phyloP scores from a whole-genome alignment of 2,888 invertebrate genomes.

The Clostera curtula region DNA sequence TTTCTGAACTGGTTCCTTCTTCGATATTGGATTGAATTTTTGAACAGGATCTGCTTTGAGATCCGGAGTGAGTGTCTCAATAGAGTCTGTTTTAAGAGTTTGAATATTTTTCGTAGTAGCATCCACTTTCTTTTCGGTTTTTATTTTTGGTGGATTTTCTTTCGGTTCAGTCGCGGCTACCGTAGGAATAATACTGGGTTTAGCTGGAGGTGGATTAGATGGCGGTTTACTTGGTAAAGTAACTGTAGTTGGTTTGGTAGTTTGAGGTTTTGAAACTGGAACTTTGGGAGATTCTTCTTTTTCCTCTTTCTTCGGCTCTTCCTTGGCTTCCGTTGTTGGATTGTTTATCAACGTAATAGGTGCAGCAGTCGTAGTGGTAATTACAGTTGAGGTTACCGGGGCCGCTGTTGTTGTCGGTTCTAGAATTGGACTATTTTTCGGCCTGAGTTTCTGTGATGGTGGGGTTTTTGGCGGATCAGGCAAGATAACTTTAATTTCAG shows the following conservation, averaged over 20 bases:
- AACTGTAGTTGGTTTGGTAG: too few relatives aligned
- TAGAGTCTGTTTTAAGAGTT: too few relatives aligned
- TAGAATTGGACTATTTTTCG: too few relatives aligned
- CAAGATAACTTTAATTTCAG: conserved; percentile 23
- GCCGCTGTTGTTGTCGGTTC: conserved; percentile 1
- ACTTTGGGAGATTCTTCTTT: conserved; percentile 18
- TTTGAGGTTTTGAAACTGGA: too few relatives aligned
- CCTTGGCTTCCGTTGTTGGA: conserved; percentile 7
- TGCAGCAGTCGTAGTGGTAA: conserved; percentile 7
- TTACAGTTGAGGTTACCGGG: conserved; percentile 1
- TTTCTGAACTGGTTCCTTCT: conserved; percentile 22
- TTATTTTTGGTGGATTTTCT: conserved; percentile 18
- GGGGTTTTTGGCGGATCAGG: conserved; percentile 48
- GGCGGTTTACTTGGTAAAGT: too few relatives aligned
- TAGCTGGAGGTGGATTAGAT: too few relatives aligned
- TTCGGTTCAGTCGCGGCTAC: conserved; percentile 16
- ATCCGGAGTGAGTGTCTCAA: too few relatives aligned
- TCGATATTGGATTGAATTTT: too few relatives aligned
- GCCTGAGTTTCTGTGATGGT: conserved; percentile 33
- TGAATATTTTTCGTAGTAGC: too few relatives aligned
- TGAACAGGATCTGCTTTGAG: too few relatives aligned
- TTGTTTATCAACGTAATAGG: neutral
- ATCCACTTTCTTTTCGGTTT: conserved; percentile 27
- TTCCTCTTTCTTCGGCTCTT: conserved; percentile 14
- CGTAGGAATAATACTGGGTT: too few relatives aligned